phyloP scores from a whole-genome alignment of 2,797 vertebrate species.

The Danio choprae region DNA sequence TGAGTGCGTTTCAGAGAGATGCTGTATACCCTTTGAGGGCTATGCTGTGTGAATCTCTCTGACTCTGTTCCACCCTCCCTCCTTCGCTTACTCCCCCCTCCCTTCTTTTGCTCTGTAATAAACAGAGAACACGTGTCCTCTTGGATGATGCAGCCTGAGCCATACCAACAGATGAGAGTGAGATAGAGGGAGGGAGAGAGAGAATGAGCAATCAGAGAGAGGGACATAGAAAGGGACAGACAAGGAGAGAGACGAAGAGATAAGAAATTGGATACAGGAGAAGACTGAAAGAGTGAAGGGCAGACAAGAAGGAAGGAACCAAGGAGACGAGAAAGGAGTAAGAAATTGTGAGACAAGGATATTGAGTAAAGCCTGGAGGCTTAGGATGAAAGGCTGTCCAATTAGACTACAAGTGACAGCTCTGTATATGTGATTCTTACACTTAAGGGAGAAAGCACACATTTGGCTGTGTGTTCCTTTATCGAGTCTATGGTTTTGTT shows the following conservation, averaged over 20 bases:
- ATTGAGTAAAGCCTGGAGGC: constrained; percentile 10
- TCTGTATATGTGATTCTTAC: background rate
- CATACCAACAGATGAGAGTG: constrained; percentile 43
- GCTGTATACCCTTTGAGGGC: constrained; percentile 57
- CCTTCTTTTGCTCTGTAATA: constrained; percentile 73
- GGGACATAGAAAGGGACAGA: constrained; percentile 12
- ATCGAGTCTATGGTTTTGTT: background rate
- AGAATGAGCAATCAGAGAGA: background rate
- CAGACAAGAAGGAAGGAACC: constrained; percentile 15
- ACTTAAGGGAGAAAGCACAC: constrained; percentile 11
- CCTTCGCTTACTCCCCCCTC: constrained; percentile 44
- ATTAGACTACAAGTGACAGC: constrained; percentile 15
- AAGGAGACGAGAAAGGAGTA: constrained; percentile 27
- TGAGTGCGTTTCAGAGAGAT: constrained; percentile 63
- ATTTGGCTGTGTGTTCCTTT: background rate
- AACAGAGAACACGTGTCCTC: constrained; percentile 81
- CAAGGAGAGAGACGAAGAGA: constrained; percentile 9
- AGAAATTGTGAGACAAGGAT: background rate
- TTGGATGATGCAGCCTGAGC: constrained; percentile 72
- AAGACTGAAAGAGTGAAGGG: constrained; percentile 3
- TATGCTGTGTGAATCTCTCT: constrained; percentile 58
- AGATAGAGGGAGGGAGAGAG: constrained; percentile 44
- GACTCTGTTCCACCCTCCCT: constrained; percentile 44
- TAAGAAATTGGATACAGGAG: background rate
- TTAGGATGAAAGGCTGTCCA: constrained; percentile 12